Evolutionary conservation across 2,113 vertebrate genomes (phyloP).

Genomic region (Crotalus horridus): DNA sequence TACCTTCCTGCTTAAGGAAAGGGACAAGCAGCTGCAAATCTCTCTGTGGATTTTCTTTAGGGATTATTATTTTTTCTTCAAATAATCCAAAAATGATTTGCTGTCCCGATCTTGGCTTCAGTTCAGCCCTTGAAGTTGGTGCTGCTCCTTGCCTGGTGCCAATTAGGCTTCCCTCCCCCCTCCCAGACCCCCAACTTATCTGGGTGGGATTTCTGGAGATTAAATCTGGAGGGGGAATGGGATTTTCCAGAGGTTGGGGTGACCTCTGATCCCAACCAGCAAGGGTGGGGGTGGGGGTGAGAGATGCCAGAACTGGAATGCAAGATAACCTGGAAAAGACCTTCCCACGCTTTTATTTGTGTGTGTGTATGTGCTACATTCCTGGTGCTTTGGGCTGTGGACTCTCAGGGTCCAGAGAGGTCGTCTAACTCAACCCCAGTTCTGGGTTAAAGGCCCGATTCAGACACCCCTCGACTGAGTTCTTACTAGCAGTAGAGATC

Average conservation of each 20-base stretch:
- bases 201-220: neutral
- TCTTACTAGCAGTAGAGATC: too few relatives aligned
- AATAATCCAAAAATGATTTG: neutral
- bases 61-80: neutral
- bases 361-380: neutral
- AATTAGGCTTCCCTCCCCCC: neutral
- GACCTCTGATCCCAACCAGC: neutral
- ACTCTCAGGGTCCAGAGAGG: neutral
- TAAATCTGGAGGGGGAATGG: neutral
- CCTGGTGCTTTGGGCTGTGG: neutral
- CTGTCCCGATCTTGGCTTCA: neutral
- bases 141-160: neutral
- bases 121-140: neutral
- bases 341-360: neutral
- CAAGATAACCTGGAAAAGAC: neutral
- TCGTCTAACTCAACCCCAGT: neutral
- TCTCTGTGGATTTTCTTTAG: neutral
- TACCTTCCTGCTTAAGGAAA: neutral
- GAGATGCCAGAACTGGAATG: neutral
- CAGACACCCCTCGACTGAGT: too few relatives aligned
- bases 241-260: neutral
- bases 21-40: neutral
- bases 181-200: neutral
- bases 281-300: too few relatives aligned
- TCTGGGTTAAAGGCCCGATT: neutral